Evolutionary conservation across 2,888 invertebrate species (phyloP).

Genomic region (Willowsia nigromaculata): DNA sequence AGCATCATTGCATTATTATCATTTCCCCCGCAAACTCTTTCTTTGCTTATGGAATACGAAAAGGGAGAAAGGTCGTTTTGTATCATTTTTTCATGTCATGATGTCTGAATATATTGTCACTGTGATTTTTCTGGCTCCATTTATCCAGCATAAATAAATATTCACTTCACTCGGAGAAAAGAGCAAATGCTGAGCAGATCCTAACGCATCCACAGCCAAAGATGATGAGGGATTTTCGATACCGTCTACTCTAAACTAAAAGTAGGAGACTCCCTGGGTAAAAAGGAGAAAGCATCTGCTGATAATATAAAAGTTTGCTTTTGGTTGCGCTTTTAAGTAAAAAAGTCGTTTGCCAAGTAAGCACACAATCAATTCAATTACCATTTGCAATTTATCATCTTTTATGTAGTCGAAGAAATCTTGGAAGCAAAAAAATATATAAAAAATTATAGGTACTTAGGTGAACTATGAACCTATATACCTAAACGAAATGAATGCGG

Average conservation of each 20-base stretch:
- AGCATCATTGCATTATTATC: constrained; percentile 35
- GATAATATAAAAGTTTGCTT: background rate
- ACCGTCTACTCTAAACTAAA: no score
- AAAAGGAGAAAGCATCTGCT: constrained; percentile 2
- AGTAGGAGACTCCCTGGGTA: background rate
- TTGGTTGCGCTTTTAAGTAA: constrained; percentile 16
- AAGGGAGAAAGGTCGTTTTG: background rate
- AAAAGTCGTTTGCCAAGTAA: constrained; percentile 51
- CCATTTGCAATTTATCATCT: constrained; percentile 69
- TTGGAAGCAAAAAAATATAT: background rate
- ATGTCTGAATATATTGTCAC: background rate
- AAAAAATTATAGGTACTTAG: background rate
- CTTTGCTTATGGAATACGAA: background rate
- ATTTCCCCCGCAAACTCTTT: background rate
- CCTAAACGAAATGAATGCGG: background rate
- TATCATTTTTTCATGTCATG: background rate
- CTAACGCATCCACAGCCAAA: no score
- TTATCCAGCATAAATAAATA: background rate
- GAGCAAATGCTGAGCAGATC: background rate
- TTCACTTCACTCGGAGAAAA: background rate
- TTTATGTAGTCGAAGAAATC: constrained; percentile 69
- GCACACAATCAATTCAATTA: constrained; percentile 67
- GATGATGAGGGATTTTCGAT: no score
- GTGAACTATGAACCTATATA: constrained; percentile 4
- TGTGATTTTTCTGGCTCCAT: background rate